Conservation (phyloP, 1,140 invertebrate genomes). For the Choristoneura fumiferana region DNA sequence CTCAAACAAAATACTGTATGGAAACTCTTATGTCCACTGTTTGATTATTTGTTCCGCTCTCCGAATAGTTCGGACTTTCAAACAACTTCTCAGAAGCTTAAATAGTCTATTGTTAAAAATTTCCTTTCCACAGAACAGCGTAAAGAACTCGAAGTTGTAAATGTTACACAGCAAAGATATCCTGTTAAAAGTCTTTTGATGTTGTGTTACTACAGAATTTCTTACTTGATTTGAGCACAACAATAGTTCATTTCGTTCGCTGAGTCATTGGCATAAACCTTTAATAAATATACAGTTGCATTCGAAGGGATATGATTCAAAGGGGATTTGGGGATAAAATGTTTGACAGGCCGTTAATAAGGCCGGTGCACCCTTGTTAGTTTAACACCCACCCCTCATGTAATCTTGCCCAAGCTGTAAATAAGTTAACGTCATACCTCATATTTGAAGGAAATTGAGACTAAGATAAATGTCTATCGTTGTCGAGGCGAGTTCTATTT, state of each 20-base stretch:
- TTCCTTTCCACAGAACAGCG: background rate
- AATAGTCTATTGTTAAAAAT: constrained; percentile 1
- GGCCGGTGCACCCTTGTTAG: constrained; percentile 64
- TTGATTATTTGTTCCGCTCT: constrained; percentile 2
- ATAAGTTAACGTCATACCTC: constrained; percentile 32
- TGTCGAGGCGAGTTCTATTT: no score
- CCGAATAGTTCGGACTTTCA: constrained; percentile 5
- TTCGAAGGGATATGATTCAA: constrained; percentile 48
- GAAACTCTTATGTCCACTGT: background rate
- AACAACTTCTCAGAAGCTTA: constrained; percentile 3
- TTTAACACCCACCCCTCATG: constrained; percentile 56
- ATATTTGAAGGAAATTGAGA: constrained; percentile 24
- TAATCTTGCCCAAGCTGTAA: constrained; percentile 41
- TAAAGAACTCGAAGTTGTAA: background rate
- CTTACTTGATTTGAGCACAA: background rate
- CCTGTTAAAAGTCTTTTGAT: constrained; percentile 1
- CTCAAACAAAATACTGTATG: background rate
- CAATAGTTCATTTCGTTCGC: constrained; percentile 18
- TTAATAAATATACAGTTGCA: constrained; percentile 36
- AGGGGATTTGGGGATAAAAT: constrained; percentile 53
- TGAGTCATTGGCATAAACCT: constrained; percentile 27
- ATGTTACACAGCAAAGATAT: no score
- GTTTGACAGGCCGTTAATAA: constrained; percentile 70
- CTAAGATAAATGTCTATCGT: constrained; percentile 9
- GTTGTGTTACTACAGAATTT: background rate